phyloP scores from a whole-genome alignment of 2,797 vertebrate species.

The Selene dorsalis region DNA sequence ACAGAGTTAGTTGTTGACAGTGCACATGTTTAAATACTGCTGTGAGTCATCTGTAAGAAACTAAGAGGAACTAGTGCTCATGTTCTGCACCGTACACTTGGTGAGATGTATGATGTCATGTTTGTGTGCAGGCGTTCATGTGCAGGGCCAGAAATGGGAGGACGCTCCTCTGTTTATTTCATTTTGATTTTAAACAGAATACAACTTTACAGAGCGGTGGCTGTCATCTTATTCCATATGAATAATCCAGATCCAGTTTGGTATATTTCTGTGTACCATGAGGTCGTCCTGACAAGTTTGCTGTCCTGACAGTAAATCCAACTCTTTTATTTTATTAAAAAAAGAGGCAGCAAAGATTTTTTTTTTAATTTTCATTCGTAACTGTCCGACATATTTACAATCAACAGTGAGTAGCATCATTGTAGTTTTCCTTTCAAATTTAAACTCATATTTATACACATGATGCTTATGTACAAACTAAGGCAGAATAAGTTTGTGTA shows the following conservation, averaged over 20 bases:
- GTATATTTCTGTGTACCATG: no score
- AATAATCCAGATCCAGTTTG: background rate
- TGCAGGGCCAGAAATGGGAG: background rate
- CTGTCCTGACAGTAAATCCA: background rate
- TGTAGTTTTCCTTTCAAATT: conserved; percentile 33
- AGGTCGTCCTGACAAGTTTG: background rate
- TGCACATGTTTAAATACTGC: no score
- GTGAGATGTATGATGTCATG: no score
- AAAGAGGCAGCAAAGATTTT: conserved; percentile 9
- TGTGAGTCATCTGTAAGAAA: no score
- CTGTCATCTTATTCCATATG: background rate
- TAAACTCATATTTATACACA: conserved; percentile 49
- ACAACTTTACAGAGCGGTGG: background rate
- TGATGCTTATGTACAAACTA: conserved; percentile 51
- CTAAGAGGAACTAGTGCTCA: no score
- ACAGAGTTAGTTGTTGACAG: no score
- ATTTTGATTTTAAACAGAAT: background rate
- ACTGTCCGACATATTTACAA: conserved; percentile 73
- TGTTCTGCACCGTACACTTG: no score
- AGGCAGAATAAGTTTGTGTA: conserved; percentile 9
- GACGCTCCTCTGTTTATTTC: background rate
- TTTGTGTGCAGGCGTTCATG: no score
- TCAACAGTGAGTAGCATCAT: conserved; percentile 34
- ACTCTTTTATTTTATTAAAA: background rate
- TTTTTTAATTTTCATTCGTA: conserved; percentile 51